Base-by-base conservation (phyloP, 2,113 vertebrate species). In the Pterocles orientalis region DNA sequence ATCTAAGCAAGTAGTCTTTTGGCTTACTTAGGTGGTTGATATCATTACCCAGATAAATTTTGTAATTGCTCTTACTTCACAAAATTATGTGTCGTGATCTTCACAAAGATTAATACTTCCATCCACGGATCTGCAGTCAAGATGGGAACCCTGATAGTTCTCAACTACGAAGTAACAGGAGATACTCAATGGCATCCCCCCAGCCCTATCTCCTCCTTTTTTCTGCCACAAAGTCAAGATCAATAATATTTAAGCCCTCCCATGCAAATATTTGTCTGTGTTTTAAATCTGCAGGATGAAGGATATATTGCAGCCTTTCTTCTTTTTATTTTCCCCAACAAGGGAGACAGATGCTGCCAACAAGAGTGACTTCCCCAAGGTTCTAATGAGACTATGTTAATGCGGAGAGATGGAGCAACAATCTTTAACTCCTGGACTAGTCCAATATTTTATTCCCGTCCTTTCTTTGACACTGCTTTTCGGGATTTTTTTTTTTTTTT, bases 311-410 rank as follows among this genome's bases (percentile, higher is more conserved):
- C 25, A 80, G 36, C 14, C 51, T 73, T 45, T 24, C 28, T 79
- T 80, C 18, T 8, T 70, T 54, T 23, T 69, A 17, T 43, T 79
- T 8, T 39, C 18, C 19, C 12, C 7, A 31, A 9, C 4, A 12
- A 43, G 12, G 20, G 33, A 78, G 34, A 17, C 2, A 2, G 28
- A 4, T 75, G 12, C 41, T n/a, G 9, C 47, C 20, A 61, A 28
- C 11, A 24, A 16, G 23, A 12, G 26, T 51, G 60, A 29, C 11
- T 60, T 86, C 33, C 50, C 23, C 8, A 56, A 64, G 68, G 60
- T 14, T 54, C 12, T 41, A 56, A 43, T 0, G 0, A 66, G 9
- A 7, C 8, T 36, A 3, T 3, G 2, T 29, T 58, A 70, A 58
- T 10, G 6, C 19, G 54, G 68, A 86, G 57, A 86, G 64, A 68